Evolutionary conservation across 37 sponge, comb jelly and placozoan species (phyloP).

Genomic region (Haliclona indistincta): DNA sequence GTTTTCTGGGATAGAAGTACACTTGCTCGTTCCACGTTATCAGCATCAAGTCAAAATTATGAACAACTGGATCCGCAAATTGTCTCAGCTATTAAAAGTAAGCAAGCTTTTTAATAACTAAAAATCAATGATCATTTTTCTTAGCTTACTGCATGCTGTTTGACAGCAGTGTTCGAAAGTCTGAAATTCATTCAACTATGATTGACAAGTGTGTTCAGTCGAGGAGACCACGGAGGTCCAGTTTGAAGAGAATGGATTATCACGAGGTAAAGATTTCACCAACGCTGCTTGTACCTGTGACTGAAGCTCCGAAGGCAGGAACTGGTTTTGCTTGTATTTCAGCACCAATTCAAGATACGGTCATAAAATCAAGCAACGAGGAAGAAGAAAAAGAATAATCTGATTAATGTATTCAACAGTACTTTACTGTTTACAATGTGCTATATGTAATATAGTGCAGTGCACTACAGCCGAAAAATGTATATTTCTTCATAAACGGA

Average conservation of each 20-base stretch:
- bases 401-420: not conserved
- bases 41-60: constrained; percentile 49
- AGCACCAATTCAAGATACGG: too few relatives aligned
- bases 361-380: too few relatives aligned
- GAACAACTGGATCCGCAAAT: constrained; percentile 57
- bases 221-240: constrained; percentile 20
- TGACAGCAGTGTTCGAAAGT: constrained; percentile 29
- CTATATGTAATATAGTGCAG: too few relatives aligned
- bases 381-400: not conserved
- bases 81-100: constrained; percentile 59
- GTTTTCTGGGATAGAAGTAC: constrained; percentile 55
- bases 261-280: not conserved
- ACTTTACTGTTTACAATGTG: too few relatives aligned
- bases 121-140: not conserved
- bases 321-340: not conserved
- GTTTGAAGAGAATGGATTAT: not conserved
- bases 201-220: constrained; percentile 68
- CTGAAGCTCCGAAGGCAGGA: not conserved
- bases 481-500: too few relatives aligned
- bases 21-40: constrained; percentile 44
- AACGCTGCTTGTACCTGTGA: not conserved
- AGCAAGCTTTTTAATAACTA: not conserved
- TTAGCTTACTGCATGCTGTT: constrained; percentile 47
- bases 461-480: too few relatives aligned
- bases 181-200: constrained; percentile 57